Evolutionary conservation across 2,113 vertebrate species (phyloP), one percentile per base, ranked within the genome.

Genomic region (Ochotona curzoniae): DNA sequence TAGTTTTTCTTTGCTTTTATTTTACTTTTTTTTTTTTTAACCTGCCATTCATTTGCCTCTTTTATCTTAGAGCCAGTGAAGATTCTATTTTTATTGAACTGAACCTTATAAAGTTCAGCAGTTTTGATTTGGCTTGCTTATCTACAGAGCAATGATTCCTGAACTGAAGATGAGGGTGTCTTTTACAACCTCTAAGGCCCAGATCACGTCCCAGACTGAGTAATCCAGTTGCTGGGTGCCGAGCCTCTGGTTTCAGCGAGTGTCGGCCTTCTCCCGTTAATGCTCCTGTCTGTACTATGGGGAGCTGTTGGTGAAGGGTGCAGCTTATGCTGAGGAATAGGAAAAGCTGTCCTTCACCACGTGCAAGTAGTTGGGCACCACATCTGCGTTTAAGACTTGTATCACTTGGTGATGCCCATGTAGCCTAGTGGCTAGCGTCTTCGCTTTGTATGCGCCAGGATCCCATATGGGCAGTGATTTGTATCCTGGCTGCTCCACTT

Each of bases 31-130:
- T 73, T 18, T 54, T 57, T 57, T 57, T 15, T 15, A 57, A 57
- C 75, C 20, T 89, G 49, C 25, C 85, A n/a, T 78, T 85, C 30
- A 86, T 75, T 89, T 91, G 81, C n/a, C 38, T 82, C 18, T 87
- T 70, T 61, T 75, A 66, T 92, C 75, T 95, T 81, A 73, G 84
- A 91, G 75, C 61, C 74, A n/a, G 5, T 70, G 85, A 60, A 85
- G 88, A 78, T 87, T 94, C 26, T 74, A 0, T 84, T 81, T 66
- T 73, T 57, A 64, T 75, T 81, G 67, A 8, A 61, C 30, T 44
- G 51, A 82, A 75, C 6, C 26, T 81, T 71, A 32, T 73, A 64
- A 61, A 11, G 15, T 73, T 91, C 71, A 91, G 35, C 30, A 89
- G 5, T 93, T 96, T 94, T 75, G 70, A 32, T 5, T 51, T 64